Percentiles rank a stretch among this genome's conserved stretches.
These are phyloP conservation scores for Pan troglodytes DNA, from an alignment of 2,113 vertebrate species.

Conservation along the genomic window NHGRI_mPanTro3-v2.1_pri NC_072420.2:42926501-42927000, in stretches of 20 bases:
- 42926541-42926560: not conserved
- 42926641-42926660: conserved; percentile 13
- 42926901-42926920: not conserved
- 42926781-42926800: not conserved
- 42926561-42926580: not conserved
- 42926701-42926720: conserved; percentile 37
- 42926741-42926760: not conserved
- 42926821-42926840: not conserved
- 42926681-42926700: not conserved
- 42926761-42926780: not conserved
- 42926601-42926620: fast-evolving
- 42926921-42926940: not conserved
- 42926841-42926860: fast-evolving
- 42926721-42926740: not conserved
- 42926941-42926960: fast-evolving
- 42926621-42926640: not conserved
- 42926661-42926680: not conserved
- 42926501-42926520: fast-evolving
- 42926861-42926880: not conserved
- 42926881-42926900: not conserved
- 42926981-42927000: not conserved
- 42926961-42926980: fast-evolving
- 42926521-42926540: fast-evolving
- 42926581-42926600: not conserved
- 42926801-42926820: not conserved